These are phyloP conservation scores for Chelonus formosanus DNA, from an alignment of 2,888 invertebrate genomes.

Conservation along the genomic window DNA sequence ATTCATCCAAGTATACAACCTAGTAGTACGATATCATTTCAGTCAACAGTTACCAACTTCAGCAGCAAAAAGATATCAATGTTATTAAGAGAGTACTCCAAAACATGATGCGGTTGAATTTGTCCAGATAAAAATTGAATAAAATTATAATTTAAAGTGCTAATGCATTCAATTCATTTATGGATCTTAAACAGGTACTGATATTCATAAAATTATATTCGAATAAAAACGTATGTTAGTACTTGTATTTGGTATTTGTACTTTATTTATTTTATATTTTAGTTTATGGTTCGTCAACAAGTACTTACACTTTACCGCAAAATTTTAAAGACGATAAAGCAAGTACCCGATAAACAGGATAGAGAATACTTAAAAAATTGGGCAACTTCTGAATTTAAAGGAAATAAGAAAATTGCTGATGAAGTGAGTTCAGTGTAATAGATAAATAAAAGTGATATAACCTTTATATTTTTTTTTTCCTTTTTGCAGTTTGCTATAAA, in stretches of 20 bases:
- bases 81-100: too few relatives aligned
- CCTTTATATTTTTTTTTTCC: slow-evolving; percentile 16
- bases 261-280: slow-evolving; percentile 53
- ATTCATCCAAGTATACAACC: too few relatives aligned
- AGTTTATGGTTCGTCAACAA: slow-evolving; percentile 84
- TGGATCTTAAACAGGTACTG: slow-evolving; percentile 50
- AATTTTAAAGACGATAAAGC: slow-evolving; percentile 74
- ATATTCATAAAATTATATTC: slow-evolving; percentile 16
- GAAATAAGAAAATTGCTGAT: slow-evolving; percentile 76
- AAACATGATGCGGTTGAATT: too few relatives aligned
- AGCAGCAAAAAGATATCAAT: too few relatives aligned
- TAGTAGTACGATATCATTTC: too few relatives aligned
- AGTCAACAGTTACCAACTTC: too few relatives aligned
- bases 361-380: slow-evolving; percentile 75
- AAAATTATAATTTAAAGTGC: not conserved
- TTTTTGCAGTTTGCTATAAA: slow-evolving; percentile 70
- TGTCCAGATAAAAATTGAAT: not conserved
- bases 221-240: slow-evolving; percentile 6
- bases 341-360: slow-evolving; percentile 73
- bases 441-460: not conserved
- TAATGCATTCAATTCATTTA: slow-evolving; percentile 35
- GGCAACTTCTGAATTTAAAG: slow-evolving; percentile 79
- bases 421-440: slow-evolving; percentile 65
- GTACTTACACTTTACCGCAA: slow-evolving; percentile 80
- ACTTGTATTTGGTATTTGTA: not conserved